Evolutionary conservation across 2,888 invertebrate species (phyloP).

Genomic region (Trichopoda pennipes): DNA sequence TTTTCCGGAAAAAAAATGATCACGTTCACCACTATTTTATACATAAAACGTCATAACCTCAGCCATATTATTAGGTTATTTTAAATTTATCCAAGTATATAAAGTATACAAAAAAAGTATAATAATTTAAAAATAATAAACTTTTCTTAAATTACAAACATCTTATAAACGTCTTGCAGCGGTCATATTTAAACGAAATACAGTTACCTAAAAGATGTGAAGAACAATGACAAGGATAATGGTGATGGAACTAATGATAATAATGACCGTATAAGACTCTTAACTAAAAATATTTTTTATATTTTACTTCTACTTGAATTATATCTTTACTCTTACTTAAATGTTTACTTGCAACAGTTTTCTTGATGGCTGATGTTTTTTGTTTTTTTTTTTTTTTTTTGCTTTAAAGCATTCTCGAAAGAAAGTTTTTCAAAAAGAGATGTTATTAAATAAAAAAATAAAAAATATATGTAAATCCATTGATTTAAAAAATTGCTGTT

Average conservation of each 20-base stretch:
- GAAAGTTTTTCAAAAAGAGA: constrained; percentile 13
- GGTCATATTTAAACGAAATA: constrained; percentile 34
- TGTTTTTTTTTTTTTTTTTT: no score
- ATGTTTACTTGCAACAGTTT: constrained; percentile 42
- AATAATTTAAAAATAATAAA: constrained; percentile 52
- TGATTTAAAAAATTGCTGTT: no score
- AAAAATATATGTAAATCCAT: neutral
- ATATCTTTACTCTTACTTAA: constrained; percentile 27
- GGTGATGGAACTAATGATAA: constrained; percentile 35
- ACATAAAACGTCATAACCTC: neutral
- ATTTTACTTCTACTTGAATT: constrained; percentile 24
- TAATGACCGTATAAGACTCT: constrained; percentile 39
- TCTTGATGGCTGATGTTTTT: constrained; percentile 16
- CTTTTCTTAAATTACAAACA: constrained; percentile 55
- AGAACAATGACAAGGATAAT: constrained; percentile 4
- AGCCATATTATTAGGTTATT: constrained; percentile 34
- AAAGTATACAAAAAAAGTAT: constrained; percentile 9
- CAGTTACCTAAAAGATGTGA: constrained; percentile 28
- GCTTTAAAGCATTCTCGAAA: neutral
- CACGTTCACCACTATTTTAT: constrained; percentile 13
- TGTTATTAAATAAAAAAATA: neutral
- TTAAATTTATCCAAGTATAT: constrained; percentile 24
- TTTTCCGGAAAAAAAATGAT: constrained; percentile 42
- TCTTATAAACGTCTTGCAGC: constrained; percentile 43
- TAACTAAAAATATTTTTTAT: constrained; percentile 40